Conservation (phyloP, 2,113 vertebrate species). For the Dicaeum eximium region DNA sequence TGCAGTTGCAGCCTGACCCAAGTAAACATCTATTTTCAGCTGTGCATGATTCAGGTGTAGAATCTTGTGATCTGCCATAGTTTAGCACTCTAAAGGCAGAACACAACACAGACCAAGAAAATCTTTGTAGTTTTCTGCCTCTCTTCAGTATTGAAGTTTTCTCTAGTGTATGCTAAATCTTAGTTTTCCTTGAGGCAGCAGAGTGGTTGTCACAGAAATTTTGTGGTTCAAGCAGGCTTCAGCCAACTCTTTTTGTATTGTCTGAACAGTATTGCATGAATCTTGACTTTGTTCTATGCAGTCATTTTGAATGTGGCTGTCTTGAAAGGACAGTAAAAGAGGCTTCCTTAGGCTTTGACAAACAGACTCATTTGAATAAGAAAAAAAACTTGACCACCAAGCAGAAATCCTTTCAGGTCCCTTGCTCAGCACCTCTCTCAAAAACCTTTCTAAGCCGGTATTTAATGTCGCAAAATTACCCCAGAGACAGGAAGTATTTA, state of each 20-base stretch:
- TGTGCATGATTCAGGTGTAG: slow-evolving; percentile 25
- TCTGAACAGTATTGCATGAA: background rate
- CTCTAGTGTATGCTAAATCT: background rate
- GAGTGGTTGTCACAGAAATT: background rate
- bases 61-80: background rate
- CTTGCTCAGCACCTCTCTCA: background rate
- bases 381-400: background rate
- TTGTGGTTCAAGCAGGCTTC: background rate
- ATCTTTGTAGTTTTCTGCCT: background rate
- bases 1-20: slow-evolving; percentile 5
- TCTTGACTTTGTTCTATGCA: background rate
- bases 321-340: background rate
- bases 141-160: background rate
- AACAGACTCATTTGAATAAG: background rate
- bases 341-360: background rate
- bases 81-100: background rate
- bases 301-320: background rate
- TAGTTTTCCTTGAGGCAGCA: background rate
- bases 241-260: background rate
- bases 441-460: background rate
- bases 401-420: background rate
- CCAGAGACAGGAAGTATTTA: background rate
- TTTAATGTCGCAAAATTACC: background rate
- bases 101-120: background rate
- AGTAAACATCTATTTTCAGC: slow-evolving; percentile 61